Evolutionary conservation across 2,797 vertebrate genomes (phyloP), one percentile per base, ranked within the genome.

Genomic region (Mallotus villosus): DNA sequence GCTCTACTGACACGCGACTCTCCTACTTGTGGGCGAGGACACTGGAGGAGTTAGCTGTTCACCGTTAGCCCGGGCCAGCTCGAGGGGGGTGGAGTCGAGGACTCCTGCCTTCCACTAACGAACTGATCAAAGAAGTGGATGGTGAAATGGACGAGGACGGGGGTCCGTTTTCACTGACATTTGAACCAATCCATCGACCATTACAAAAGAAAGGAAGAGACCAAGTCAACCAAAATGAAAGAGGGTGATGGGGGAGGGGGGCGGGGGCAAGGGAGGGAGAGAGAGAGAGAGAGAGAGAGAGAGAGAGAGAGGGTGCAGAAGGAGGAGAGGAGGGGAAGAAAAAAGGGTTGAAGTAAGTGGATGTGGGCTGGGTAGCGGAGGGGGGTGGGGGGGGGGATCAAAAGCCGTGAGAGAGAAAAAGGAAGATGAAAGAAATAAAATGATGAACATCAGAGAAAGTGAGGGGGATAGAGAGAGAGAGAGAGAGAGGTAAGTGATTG

Each of bases 381-480:
- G 51, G 51, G 76, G 60, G 68, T 64, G 67, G 76, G 66, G 66
- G 51, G 72, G 51, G 16, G 65, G 79, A 85, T 85, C 78, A 86
- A 86, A 87, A 81, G 83, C 76, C 12, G 74, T 63, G 68, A 32
- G 72, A 74, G 74, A 75, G 73, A 71, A 81, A 41, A 76, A 74
- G 74, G 57, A 74, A 88, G 82, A 88, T 91, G 84, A 89, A 87
- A 88, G 85, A 81, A 6, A 84, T 71, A 57, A 80, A 84, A 85
- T 74, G 80, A 85, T 86, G 77, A 84, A 80, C 78, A 86, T 87
- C 74, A 84, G 77, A 83, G 67, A 81, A 61, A 41, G 58, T 25
- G 57, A 60, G 65, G 46, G 61, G 70, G 75, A 64, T 46, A 22
- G 21, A 58, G 57, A 59, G 57, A 61, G 24, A 24, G 59, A 29